Conservation (phyloP, 2,888 invertebrate species). For the Neuroscelio doddi region DNA sequence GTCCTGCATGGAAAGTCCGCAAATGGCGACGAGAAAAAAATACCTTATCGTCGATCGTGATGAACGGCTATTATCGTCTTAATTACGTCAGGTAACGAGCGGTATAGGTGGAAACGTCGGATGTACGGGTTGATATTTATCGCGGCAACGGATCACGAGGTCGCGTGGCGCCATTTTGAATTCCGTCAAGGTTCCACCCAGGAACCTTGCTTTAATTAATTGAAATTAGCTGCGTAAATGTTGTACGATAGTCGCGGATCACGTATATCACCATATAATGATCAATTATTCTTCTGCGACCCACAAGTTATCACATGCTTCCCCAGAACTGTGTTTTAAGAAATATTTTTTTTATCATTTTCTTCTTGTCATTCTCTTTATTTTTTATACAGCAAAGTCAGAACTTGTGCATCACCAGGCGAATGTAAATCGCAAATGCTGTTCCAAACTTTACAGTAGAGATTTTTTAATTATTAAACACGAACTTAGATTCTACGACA, state of each 20-base stretch:
- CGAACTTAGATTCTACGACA: too few species aligned
- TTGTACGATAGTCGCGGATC: background rate
- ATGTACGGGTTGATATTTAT: slow-evolving; percentile 22
- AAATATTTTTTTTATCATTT: too few species aligned
- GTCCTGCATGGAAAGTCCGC: background rate
- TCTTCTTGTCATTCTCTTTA: too few species aligned
- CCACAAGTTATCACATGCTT: too few species aligned
- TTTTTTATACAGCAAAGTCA: too few species aligned
- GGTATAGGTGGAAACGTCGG: slow-evolving; percentile 11
- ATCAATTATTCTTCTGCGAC: too few species aligned
- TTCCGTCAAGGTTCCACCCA: slow-evolving; percentile 12
- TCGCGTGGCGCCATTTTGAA: slow-evolving; percentile 18
- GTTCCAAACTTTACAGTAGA: too few species aligned
- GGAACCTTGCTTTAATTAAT: slow-evolving; percentile 10
- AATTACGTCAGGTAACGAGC: slow-evolving; percentile 23
- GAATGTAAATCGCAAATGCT: too few species aligned
- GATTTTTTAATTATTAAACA: too few species aligned
- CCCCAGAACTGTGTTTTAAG: too few species aligned
- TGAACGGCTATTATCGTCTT: slow-evolving; percentile 20
- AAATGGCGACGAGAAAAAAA: slow-evolving; percentile 2
- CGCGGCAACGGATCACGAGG: slow-evolving; percentile 13
- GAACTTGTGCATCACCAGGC: too few species aligned
- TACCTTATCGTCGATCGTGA: slow-evolving; percentile 11
- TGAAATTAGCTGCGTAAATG: background rate
- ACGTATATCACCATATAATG: too few species aligned